A percentile compares a stretch with the other conserved stretches of the same genome.
phyloP scores from a whole-genome alignment of 2,797 vertebrate species.

The Falco peregrinus region DNA sequence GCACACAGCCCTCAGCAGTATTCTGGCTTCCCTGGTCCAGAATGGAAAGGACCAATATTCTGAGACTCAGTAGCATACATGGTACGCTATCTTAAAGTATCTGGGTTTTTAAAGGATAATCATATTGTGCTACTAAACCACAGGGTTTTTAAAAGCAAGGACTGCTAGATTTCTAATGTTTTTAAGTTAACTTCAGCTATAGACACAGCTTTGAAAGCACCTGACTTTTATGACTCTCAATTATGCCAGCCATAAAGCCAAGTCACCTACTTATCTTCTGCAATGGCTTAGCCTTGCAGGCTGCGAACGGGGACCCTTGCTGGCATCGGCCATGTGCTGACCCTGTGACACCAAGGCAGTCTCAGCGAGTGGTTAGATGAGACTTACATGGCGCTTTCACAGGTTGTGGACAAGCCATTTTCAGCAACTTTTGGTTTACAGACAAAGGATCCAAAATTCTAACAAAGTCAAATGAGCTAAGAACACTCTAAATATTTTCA shows the following conservation, averaged over 20 bases:
- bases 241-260: neutral
- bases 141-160: neutral
- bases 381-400: neutral
- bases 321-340: neutral
- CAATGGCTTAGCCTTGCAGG: neutral
- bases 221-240: neutral
- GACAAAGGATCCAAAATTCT: neutral
- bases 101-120: neutral
- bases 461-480: neutral
- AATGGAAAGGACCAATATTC: neutral
- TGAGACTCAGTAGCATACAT: neutral
- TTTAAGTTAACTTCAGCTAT: slow-evolving; percentile 6
- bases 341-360: neutral
- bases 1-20: neutral
- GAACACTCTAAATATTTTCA: slow-evolving; percentile 7
- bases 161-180: neutral
- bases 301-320: neutral
- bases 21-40: neutral
- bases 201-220: neutral
- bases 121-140: neutral
- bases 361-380: neutral
- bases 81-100: neutral
- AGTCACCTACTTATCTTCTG: neutral
- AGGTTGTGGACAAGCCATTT: neutral
- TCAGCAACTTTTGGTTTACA: neutral